These are phyloP conservation scores for Intellagama lesueurii DNA, from an alignment of 2,797 vertebrate species.

Conservation along the genomic window DNA sequence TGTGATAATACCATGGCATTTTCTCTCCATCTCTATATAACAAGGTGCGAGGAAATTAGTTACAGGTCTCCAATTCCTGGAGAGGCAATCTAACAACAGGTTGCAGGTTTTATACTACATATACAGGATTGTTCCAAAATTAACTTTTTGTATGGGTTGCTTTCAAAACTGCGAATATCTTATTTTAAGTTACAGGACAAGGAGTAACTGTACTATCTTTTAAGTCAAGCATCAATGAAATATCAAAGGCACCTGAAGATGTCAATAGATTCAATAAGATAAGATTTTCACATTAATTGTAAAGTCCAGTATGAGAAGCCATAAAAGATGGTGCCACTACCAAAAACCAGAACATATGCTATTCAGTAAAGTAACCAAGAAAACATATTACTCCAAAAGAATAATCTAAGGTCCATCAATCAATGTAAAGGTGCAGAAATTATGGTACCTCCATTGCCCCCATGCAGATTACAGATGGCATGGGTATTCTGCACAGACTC, in stretches of 20 bases:
- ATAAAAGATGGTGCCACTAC: neutral
- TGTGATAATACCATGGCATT: conserved; percentile 68
- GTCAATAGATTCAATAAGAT: neutral
- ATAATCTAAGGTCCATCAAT: neutral
- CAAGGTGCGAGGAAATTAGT: conserved; percentile 68
- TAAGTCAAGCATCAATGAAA: neutral
- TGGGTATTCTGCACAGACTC: neutral
- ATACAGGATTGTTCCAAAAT: conserved; percentile 70
- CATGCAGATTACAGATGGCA: neutral
- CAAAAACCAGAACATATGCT: neutral
- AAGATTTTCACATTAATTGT: neutral
- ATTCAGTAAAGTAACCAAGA: neutral
- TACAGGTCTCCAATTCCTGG: conserved; percentile 66
- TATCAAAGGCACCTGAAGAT: conserved; percentile 2
- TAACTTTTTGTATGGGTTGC: conserved; percentile 42
- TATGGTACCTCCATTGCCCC: neutral
- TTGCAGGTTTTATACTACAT: conserved; percentile 67
- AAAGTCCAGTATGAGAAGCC: conserved; percentile 2
- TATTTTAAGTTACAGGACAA: neutral
- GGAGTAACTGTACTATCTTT: neutral
- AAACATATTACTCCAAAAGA: conserved; percentile 2
- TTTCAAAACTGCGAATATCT: conserved; percentile 17
- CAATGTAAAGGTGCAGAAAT: neutral
- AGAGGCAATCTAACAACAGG: conserved; percentile 64
- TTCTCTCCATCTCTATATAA: conserved; percentile 65